phyloP scores from a whole-genome alignment of 2,113 vertebrate species.

The Oenanthe oenanthe region DNA sequence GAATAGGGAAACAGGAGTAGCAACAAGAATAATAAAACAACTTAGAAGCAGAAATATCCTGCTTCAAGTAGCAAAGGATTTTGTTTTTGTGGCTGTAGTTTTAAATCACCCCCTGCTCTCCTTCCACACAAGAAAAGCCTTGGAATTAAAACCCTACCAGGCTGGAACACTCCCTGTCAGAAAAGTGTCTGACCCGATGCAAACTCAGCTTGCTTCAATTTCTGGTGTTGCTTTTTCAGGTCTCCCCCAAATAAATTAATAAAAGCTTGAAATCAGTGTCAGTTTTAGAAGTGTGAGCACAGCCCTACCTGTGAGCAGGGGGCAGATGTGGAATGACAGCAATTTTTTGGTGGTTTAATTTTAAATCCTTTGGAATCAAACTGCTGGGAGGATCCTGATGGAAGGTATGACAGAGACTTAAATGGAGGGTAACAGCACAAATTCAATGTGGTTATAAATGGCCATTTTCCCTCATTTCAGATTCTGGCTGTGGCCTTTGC shows the following conservation, averaged over 20 bases:
- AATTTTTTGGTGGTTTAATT: not conserved
- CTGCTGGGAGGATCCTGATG: not conserved
- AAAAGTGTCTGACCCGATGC: not conserved
- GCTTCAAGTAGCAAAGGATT: not conserved
- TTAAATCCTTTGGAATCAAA: not conserved
- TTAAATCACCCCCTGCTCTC: not conserved
- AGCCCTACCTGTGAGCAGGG: not conserved
- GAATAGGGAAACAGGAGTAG: constrained; percentile 11
- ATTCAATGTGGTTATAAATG: not conserved
- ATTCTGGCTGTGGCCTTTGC: not conserved
- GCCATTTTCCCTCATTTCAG: not conserved
- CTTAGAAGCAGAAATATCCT: not conserved
- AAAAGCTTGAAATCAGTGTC: not conserved
- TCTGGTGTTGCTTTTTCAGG: not conserved
- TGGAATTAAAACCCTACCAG: not conserved
- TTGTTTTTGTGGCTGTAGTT: not conserved
- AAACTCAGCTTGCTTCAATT: not conserved
- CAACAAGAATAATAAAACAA: not conserved
- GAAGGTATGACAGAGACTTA: not conserved
- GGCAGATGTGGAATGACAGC: not conserved
- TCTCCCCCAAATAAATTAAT: not conserved
- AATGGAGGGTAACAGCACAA: not conserved
- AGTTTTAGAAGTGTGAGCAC: not conserved
- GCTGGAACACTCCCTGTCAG: not conserved
- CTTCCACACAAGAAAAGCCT: not conserved